A percentile compares a stretch with the other conserved stretches of the same genome.
Conservation (phyloP, 2,888 invertebrate genomes). For the Electrophaes corylata region DNA sequence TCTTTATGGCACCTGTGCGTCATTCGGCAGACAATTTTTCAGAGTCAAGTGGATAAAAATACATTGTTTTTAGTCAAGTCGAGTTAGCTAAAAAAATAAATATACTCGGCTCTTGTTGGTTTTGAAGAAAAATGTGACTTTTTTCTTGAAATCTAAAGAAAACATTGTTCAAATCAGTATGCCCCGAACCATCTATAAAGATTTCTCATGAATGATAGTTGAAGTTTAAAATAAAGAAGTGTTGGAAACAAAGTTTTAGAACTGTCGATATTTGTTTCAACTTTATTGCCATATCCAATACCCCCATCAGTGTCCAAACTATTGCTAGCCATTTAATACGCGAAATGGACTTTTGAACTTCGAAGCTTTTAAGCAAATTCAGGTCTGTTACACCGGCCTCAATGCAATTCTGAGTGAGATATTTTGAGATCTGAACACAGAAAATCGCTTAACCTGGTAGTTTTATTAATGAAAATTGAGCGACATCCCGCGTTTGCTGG, state of each 20-base stretch:
- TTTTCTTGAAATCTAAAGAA: no score
- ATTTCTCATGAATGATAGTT: background rate
- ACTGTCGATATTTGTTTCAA: background rate
- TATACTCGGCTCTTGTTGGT: no score
- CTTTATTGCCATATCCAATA: background rate
- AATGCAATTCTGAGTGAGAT: constrained; percentile 40
- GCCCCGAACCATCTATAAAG: no score
- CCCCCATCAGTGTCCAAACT: background rate
- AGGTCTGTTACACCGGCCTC: constrained; percentile 33
- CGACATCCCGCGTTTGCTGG: constrained; percentile 68
- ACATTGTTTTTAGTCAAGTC: no score
- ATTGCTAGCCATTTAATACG: background rate
- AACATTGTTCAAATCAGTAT: no score
- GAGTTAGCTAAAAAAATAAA: no score
- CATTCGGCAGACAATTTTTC: no score
- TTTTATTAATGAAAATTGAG: constrained; percentile 82
- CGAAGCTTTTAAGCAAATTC: constrained; percentile 30
- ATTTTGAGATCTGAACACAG: constrained; percentile 74
- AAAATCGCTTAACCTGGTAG: constrained; percentile 79
- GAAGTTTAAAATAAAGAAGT: background rate
- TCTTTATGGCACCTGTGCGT: no score
- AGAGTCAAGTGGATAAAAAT: no score
- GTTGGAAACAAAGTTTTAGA: background rate
- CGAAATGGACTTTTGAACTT: constrained; percentile 28
- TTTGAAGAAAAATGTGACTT: no score